Percentiles rank a stretch among this genome's conserved stretches.
Conservation (phyloP, 2,888 invertebrate genomes). For the Eupsilia transversa region DNA sequence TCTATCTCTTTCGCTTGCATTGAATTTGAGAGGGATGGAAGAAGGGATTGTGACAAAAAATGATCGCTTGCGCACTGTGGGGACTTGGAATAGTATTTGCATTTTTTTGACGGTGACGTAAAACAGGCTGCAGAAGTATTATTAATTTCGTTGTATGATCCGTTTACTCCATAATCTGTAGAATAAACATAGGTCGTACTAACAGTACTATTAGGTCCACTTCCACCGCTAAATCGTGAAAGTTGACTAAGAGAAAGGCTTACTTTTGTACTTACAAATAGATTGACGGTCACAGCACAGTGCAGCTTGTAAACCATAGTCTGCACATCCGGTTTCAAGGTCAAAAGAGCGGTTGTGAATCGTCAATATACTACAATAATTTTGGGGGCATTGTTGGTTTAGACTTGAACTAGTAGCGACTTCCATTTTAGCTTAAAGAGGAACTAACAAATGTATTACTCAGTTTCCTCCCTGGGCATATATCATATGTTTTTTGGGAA, state of each 20-base stretch:
- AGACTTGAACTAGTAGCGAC: not conserved
- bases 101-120: constrained; percentile 58
- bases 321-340: constrained; percentile 40
- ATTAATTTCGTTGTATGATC: constrained; percentile 24
- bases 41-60: constrained; percentile 65
- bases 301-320: constrained; percentile 25
- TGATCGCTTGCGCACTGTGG: constrained; percentile 63
- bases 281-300: constrained; percentile 19
- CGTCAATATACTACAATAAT: not conserved
- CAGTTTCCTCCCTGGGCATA: not conserved
- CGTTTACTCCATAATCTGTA: not conserved
- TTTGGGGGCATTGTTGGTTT: not conserved
- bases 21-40: constrained; percentile 36
- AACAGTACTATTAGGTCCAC: constrained; percentile 6
- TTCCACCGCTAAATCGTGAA: constrained; percentile 39
- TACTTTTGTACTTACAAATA: constrained; percentile 27
- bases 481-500: no score
- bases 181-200: not conserved
- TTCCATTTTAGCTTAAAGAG: no score
- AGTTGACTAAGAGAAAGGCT: constrained; percentile 48
- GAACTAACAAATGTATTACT: not conserved
- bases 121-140: constrained; percentile 36
- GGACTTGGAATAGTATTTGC: constrained; percentile 54
- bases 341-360: constrained; percentile 14
- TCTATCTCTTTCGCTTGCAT: constrained; percentile 49